These are phyloP conservation scores for Zapus hudsonius DNA, from an alignment of 2,113 vertebrate species.

Conservation along the genomic window DNA sequence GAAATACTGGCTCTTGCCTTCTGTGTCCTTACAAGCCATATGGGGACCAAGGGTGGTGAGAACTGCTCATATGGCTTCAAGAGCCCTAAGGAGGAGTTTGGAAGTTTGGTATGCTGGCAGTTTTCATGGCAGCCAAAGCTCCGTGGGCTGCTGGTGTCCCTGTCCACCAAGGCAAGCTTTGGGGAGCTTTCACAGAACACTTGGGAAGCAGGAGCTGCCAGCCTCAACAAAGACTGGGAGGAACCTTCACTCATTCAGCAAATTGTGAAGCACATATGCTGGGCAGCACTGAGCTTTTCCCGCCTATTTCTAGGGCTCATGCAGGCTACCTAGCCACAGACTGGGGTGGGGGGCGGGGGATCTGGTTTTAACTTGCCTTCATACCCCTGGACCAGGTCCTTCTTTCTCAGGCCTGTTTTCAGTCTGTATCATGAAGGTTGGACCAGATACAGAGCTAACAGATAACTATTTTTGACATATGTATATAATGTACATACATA, in stretches of 20 bases:
- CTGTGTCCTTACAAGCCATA: neutral
- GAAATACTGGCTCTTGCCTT: neutral
- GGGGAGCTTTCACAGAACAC: neutral
- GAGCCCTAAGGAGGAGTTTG: neutral
- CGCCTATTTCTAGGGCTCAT: neutral
- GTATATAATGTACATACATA: too few relatives aligned
- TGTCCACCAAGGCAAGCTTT: neutral
- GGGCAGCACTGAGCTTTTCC: neutral
- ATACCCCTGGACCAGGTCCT: neutral
- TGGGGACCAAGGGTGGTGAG: neutral
- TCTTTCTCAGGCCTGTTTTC: neutral
- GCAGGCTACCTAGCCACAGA: neutral
- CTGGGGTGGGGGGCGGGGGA: neutral
- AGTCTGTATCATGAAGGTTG: neutral
- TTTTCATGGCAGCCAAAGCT: neutral
- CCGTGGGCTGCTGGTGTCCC: neutral
- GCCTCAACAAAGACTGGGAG: neutral
- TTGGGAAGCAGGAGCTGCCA: neutral
- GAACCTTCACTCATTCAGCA: neutral
- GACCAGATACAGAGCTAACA: neutral
- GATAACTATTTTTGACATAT: too few relatives aligned
- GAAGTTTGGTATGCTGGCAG: neutral
- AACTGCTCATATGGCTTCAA: neutral
- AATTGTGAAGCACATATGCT: neutral
- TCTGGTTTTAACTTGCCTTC: neutral